Percentiles rank a stretch among this genome's conserved stretches.
Conservation (phyloP, 30 jellyfish, hydroid and myxozoan species). For the Hydractinia symbiolongicarpus region DNA sequence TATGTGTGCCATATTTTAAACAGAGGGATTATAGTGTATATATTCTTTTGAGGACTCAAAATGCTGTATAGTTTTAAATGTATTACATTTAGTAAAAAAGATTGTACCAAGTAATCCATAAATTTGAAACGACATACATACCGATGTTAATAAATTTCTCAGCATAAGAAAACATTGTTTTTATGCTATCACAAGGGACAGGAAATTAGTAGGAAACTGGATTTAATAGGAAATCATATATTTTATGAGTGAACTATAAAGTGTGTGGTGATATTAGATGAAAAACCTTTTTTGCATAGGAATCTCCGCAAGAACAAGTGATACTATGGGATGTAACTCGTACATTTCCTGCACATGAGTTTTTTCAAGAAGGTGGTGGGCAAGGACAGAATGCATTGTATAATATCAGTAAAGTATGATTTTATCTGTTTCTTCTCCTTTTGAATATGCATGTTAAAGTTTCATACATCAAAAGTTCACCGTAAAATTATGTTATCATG, state of each 20-base stretch:
- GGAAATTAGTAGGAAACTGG: too few relatives aligned
- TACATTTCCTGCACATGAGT: slow-evolving; percentile 82
- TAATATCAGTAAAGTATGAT: slow-evolving; percentile 67
- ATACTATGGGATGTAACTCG: slow-evolving; percentile 80
- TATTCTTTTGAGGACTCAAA: too few relatives aligned
- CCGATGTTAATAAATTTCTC: too few relatives aligned
- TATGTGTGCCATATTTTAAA: too few relatives aligned
- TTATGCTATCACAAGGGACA: too few relatives aligned
- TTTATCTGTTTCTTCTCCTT: not conserved
- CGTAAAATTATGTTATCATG: not conserved
- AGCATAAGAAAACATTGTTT: too few relatives aligned
- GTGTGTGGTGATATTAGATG: not conserved
- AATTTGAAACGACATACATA: too few relatives aligned
- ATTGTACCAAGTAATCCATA: too few relatives aligned
- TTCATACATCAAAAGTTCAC: not conserved
- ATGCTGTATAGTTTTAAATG: too few relatives aligned
- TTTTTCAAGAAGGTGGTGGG: slow-evolving; percentile 77
- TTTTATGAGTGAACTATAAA: not conserved
- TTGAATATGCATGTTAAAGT: not conserved
- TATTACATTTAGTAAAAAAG: too few relatives aligned
- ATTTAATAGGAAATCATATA: too few relatives aligned
- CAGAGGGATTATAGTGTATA: too few relatives aligned
- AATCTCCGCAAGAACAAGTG: slow-evolving; percentile 80
- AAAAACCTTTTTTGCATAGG: slow-evolving; percentile 30
- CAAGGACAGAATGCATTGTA: slow-evolving; percentile 77